A percentile compares a stretch with the other conserved stretches of the same genome.
These are phyloP conservation scores for Buphagus erythrorhynchus DNA, from an alignment of 2,797 vertebrate genomes.

Conservation along the genomic window DNA sequence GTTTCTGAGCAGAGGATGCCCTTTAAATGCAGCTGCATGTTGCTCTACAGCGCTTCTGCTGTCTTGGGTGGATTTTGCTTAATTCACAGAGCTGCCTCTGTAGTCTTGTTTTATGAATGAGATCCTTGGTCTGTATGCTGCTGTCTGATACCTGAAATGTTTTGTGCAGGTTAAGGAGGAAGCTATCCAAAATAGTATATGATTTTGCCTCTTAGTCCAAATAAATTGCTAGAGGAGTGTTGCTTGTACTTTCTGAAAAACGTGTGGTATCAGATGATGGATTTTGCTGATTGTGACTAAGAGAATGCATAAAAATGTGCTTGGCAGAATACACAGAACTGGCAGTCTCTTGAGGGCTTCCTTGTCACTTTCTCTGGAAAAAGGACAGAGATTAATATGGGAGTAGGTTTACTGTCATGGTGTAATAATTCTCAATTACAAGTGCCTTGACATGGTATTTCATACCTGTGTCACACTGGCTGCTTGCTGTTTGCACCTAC, in stretches of 20 bases:
- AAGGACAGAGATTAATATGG: slow-evolving; percentile 32
- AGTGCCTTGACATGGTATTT: slow-evolving; percentile 21
- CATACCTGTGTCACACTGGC: not conserved
- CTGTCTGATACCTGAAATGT: slow-evolving; percentile 14
- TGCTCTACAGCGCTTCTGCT: not conserved
- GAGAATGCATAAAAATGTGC: slow-evolving; percentile 1
- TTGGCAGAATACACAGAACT: not conserved
- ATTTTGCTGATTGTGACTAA: slow-evolving; percentile 20
- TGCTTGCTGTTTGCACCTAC: not conserved
- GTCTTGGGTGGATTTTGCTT: not conserved
- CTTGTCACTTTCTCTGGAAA: slow-evolving; percentile 2
- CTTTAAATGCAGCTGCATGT: not conserved
- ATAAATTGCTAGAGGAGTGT: slow-evolving; percentile 55
- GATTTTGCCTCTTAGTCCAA: slow-evolving; percentile 39
- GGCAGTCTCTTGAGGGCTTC: slow-evolving; percentile 12
- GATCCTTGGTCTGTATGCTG: slow-evolving; percentile 29
- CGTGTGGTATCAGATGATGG: not conserved
- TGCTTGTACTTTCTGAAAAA: slow-evolving; percentile 49
- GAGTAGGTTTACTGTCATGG: slow-evolving; percentile 28
- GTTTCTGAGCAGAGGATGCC: not conserved
- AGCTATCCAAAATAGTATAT: slow-evolving; percentile 34
- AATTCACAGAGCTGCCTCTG: not conserved
- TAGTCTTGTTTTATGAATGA: not conserved
- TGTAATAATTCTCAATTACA: slow-evolving; percentile 55
- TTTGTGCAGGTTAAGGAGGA: slow-evolving; percentile 25